phyloP scores from a whole-genome alignment of 2,888 invertebrate species.

The Aleiodes alternator region DNA sequence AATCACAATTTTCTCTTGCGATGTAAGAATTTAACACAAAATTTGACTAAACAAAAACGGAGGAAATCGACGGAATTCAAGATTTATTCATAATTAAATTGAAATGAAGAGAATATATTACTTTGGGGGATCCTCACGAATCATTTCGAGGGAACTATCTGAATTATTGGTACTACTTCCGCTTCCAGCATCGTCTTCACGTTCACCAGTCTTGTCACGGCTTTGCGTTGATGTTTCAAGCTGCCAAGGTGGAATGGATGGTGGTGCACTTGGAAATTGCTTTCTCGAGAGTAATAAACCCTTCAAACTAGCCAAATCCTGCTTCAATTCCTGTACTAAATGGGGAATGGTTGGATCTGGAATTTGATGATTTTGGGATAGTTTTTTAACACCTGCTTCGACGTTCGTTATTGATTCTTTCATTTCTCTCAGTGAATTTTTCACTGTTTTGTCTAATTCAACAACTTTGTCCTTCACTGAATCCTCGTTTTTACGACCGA shows the following conservation, averaged over 20 bases:
- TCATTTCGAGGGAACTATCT: slow-evolving; percentile 76
- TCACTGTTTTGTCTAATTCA: slow-evolving; percentile 83
- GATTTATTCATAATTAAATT: slow-evolving; percentile 39
- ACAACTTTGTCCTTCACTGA: slow-evolving; percentile 81
- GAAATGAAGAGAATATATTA: slow-evolving; percentile 55
- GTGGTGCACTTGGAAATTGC: slow-evolving; percentile 84
- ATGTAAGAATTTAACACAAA: too few species aligned
- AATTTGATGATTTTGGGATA: slow-evolving; percentile 64
- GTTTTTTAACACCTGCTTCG: slow-evolving; percentile 80
- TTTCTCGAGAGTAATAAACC: slow-evolving; percentile 78
- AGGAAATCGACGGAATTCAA: slow-evolving; percentile 3
- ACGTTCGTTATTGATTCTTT: slow-evolving; percentile 82
- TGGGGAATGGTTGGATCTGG: slow-evolving; percentile 69
- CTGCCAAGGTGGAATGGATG: slow-evolving; percentile 89
- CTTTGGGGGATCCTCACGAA: slow-evolving; percentile 73
- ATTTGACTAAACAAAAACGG: neutral
- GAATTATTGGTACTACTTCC: slow-evolving; percentile 75
- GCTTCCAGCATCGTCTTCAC: slow-evolving; percentile 74
- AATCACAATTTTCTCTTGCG: too few species aligned
- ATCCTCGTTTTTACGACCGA: slow-evolving; percentile 82
- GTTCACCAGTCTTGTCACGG: slow-evolving; percentile 69
- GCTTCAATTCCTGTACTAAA: slow-evolving; percentile 71
- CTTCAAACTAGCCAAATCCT: slow-evolving; percentile 72
- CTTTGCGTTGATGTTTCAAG: slow-evolving; percentile 75
- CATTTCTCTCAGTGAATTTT: slow-evolving; percentile 78